Percentiles rank a stretch among this genome's conserved stretches.
Conservation (phyloP, 2,113 vertebrate species). For the Suricata suricatta region DNA sequence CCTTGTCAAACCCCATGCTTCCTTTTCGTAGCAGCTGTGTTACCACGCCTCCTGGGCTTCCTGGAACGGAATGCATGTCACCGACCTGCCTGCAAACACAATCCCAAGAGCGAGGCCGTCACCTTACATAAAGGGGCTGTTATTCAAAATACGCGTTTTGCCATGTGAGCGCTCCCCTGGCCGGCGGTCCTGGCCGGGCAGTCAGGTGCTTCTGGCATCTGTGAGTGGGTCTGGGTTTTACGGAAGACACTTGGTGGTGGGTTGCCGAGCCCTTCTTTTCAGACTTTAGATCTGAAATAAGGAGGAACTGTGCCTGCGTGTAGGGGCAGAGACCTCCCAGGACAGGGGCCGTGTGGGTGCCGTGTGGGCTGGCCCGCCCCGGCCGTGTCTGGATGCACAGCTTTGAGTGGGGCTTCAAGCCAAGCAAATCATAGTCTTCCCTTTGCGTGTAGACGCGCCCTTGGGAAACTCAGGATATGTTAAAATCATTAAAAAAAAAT, state of each 20-base stretch:
- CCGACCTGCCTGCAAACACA: no score
- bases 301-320: background rate
- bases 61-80: rapidly evolving
- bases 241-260: background rate
- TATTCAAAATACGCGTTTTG: background rate
- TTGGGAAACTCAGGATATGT: background rate
- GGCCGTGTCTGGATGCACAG: background rate
- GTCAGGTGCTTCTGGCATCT: background rate
- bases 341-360: no score
- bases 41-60: background rate
- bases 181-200: background rate
- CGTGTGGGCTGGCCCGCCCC: background rate
- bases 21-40: background rate
- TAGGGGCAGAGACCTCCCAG: rapidly evolving
- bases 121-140: background rate
- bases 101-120: rapidly evolving
- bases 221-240: background rate
- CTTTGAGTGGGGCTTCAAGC: background rate
- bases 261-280: background rate
- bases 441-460: background rate
- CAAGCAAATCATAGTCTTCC: background rate
- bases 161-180: rapidly evolving
- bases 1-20: background rate
- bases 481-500: background rate
- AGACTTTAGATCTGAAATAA: background rate